phyloP scores from a whole-genome alignment of 2,888 invertebrate genomes.

The Trichopoda pennipes region DNA sequence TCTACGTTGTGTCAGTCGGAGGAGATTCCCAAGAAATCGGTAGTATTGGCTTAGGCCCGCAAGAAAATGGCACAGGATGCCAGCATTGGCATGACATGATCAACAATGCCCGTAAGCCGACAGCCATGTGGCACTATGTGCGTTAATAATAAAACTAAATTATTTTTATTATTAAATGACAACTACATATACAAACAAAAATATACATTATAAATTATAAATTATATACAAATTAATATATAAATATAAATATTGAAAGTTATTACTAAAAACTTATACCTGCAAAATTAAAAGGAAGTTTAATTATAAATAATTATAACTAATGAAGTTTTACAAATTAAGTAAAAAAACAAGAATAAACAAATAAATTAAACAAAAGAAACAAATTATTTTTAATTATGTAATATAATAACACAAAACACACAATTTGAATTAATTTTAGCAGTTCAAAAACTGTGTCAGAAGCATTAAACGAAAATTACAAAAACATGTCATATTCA shows the following conservation, averaged over 20 bases:
- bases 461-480: too few species aligned
- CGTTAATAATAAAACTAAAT: conserved; percentile 81
- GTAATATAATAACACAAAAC: too few species aligned
- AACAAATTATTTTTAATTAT: too few species aligned
- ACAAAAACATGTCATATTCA: too few species aligned
- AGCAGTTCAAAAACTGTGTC: too few species aligned
- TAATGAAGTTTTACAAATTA: background rate
- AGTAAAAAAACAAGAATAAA: background rate
- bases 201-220: conserved; percentile 9
- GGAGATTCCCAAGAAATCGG: conserved; percentile 80
- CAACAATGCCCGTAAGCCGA: conserved; percentile 91
- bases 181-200: conserved; percentile 16
- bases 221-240: conserved; percentile 20
- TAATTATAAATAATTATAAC: background rate
- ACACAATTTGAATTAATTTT: too few species aligned
- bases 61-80: conserved; percentile 82
- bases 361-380: conserved; percentile 1
- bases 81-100: conserved; percentile 95
- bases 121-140: conserved; percentile 94
- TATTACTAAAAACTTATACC: conserved; percentile 3
- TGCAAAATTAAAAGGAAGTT: background rate
- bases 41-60: conserved; percentile 80
- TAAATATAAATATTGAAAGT: conserved; percentile 10
- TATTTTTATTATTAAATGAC: conserved; percentile 11
- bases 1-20: conserved; percentile 80